phyloP scores from a whole-genome alignment of 2,113 vertebrate genomes.

The Oxygymnocypris stewartii region DNA sequence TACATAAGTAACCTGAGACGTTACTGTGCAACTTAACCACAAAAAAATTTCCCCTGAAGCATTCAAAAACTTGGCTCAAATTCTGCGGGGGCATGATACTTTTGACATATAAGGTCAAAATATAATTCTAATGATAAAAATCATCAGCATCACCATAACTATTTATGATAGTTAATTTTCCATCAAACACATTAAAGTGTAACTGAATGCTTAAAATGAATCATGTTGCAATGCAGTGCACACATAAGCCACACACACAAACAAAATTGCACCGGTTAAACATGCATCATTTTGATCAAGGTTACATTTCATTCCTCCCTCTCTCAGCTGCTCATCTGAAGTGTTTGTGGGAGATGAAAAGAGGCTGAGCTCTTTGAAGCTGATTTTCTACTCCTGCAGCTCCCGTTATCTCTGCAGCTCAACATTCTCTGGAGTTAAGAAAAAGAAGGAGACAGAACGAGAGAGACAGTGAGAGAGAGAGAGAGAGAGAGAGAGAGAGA shows the following conservation, averaged over 20 bases:
- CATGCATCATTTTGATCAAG: conserved; percentile 47
- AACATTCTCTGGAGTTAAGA: conserved; percentile 47
- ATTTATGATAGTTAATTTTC: no score
- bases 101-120: neutral
- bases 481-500: neutral
- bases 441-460: conserved; percentile 4
- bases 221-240: conserved; percentile 1
- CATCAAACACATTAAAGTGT: neutral
- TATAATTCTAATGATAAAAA: neutral
- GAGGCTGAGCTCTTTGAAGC: conserved; percentile 56
- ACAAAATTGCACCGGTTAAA: conserved; percentile 23
- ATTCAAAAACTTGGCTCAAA: neutral
- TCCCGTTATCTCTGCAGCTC: conserved; percentile 54
- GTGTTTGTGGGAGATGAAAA: conserved; percentile 57
- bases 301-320: conserved; percentile 43
- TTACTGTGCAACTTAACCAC: neutral
- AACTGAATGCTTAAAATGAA: neutral
- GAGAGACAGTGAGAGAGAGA: neutral
- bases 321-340: conserved; percentile 39
- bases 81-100: neutral
- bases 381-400: conserved; percentile 45
- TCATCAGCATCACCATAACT: neutral
- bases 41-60: neutral
- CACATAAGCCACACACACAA: conserved; percentile 16
- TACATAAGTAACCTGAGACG: no score